These are phyloP conservation scores for Carapus acus DNA, from an alignment of 2,797 vertebrate species.

Conservation along the genomic window DNA sequence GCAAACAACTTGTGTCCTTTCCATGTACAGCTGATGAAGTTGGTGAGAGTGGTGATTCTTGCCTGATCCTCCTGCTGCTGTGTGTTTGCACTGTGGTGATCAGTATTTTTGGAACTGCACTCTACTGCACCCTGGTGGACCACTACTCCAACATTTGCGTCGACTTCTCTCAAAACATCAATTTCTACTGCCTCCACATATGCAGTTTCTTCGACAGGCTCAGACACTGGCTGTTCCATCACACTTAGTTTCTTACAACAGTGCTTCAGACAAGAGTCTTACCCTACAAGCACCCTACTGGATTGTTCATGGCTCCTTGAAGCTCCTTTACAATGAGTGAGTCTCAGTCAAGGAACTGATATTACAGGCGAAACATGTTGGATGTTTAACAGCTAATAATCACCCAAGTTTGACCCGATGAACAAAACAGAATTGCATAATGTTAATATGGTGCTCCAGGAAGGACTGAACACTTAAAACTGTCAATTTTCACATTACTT, in stretches of 20 bases:
- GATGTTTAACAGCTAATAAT: not conserved
- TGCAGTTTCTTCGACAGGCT: constrained; percentile 75
- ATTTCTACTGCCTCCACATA: constrained; percentile 82
- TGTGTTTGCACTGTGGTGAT: constrained; percentile 90
- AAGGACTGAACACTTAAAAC: constrained; percentile 4
- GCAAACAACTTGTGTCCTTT: not conserved
- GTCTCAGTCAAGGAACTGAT: constrained; percentile 3
- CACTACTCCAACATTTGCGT: constrained; percentile 85
- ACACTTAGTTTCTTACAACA: constrained; percentile 61
- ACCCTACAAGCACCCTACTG: too few relatives aligned
- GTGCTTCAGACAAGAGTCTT: constrained; percentile 6
- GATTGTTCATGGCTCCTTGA: not conserved
- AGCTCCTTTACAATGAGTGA: constrained; percentile 7
- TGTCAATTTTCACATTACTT: not conserved
- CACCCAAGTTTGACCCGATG: not conserved
- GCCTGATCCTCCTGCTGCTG: constrained; percentile 85
- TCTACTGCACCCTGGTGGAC: constrained; percentile 89
- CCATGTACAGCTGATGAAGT: constrained; percentile 77
- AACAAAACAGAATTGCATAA: not conserved
- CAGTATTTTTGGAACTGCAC: constrained; percentile 87
- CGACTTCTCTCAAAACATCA: constrained; percentile 86
- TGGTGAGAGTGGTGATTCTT: constrained; percentile 84
- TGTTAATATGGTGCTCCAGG: constrained; percentile 5
- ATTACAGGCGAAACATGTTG: not conserved
- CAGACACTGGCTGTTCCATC: constrained; percentile 76